Evolutionary conservation across 1,140 invertebrate species (phyloP).

Genomic region (Meloidogyne chitwoodi): DNA sequence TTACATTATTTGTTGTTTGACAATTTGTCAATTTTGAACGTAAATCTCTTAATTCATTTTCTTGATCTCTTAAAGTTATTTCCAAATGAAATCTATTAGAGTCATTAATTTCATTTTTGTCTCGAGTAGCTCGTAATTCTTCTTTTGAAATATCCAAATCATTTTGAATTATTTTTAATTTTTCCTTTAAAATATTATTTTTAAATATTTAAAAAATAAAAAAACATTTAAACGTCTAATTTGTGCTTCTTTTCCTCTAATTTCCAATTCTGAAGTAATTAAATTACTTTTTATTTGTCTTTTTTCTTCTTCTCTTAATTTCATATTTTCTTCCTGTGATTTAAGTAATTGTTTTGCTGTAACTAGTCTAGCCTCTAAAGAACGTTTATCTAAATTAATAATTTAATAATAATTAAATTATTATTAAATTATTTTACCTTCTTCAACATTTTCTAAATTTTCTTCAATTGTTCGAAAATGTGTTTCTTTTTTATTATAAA

Average conservation of each 20-base stretch:
- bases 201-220: not conserved
- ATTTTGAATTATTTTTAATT: conserved; percentile 55
- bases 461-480: conserved; percentile 56
- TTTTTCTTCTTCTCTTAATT: conserved; percentile 54
- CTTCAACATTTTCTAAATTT: conserved; percentile 50
- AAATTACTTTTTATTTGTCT: conserved; percentile 57
- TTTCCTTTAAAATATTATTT: conserved; percentile 41
- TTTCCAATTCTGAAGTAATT: conserved; percentile 55
- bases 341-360: conserved; percentile 56
- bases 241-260: conserved; percentile 57
- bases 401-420: not conserved
- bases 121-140: conserved; percentile 48
- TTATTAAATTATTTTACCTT: conserved; percentile 31
- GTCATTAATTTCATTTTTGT: conserved; percentile 52
- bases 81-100: conserved; percentile 53
- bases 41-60: conserved; percentile 49
- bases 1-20: conserved; percentile 49
- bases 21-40: conserved; percentile 46
- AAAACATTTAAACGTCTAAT: conserved; percentile 55
- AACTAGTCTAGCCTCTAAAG: conserved; percentile 47
- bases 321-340: conserved; percentile 59
- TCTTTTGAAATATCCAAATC: conserved; percentile 57
- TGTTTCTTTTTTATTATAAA: conserved; percentile 55
- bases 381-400: conserved; percentile 48
- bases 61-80: conserved; percentile 51